Percentiles rank a stretch among this genome's conserved stretches.
Evolutionary conservation across 2,797 vertebrate genomes (phyloP).

Genomic region (Anabacerthia variegaticeps): DNA sequence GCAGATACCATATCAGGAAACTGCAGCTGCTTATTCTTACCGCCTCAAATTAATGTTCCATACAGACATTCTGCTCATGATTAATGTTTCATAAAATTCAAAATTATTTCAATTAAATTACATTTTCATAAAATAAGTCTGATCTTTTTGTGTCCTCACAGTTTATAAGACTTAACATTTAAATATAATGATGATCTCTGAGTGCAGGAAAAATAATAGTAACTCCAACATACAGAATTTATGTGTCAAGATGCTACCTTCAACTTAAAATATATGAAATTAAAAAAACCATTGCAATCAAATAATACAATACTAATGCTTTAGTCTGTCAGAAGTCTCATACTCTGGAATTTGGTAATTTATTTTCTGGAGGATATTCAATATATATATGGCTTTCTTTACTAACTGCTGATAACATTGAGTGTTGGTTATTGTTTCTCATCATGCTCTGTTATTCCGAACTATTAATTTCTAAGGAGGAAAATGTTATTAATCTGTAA

Average conservation of each 20-base stretch:
- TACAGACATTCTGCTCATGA: conserved; percentile 52
- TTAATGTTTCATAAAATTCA: conserved; percentile 70
- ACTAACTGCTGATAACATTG: background rate
- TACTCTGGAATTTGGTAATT: background rate
- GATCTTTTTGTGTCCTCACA: conserved; percentile 2
- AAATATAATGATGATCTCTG: background rate
- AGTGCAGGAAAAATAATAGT: background rate
- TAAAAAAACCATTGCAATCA: background rate
- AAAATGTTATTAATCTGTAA: background rate
- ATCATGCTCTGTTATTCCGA: background rate
- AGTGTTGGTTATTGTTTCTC: background rate
- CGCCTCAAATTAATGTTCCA: conserved; percentile 73
- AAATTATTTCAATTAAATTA: conserved; percentile 66
- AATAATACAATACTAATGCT: background rate
- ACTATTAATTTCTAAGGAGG: background rate
- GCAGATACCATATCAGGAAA: conserved; percentile 58
- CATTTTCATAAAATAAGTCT: conserved; percentile 59
- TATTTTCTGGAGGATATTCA: background rate
- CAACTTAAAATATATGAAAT: background rate
- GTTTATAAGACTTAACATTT: background rate
- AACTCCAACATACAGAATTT: background rate
- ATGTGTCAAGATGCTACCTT: background rate
- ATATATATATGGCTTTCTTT: background rate
- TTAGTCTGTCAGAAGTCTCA: background rate
- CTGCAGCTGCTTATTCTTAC: conserved; percentile 66